These are phyloP conservation scores for Apodemia zela DNA, from an alignment of 2,888 invertebrate species.

Conservation along the genomic window DNA sequence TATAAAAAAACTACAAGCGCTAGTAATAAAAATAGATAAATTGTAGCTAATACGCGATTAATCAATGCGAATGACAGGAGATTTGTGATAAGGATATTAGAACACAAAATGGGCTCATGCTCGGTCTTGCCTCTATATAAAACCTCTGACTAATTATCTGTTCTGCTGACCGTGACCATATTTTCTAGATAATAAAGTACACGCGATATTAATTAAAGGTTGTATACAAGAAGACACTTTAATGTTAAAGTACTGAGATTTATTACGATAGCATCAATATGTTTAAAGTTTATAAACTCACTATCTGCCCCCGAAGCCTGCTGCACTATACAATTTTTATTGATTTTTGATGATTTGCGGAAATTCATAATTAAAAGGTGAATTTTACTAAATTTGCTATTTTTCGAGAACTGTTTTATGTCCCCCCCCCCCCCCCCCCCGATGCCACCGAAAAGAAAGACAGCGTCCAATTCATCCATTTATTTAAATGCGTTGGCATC, in stretches of 20 bases:
- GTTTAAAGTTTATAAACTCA: background rate
- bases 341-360: too few relatives aligned
- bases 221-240: background rate
- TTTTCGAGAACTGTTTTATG: too few relatives aligned
- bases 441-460: too few relatives aligned
- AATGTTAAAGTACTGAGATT: conserved; percentile 11
- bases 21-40: background rate
- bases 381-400: too few relatives aligned
- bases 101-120: background rate
- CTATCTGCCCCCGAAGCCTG: too few relatives aligned
- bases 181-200: conserved; percentile 10
- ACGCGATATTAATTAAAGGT: conserved; percentile 10
- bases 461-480: too few relatives aligned
- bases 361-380: too few relatives aligned
- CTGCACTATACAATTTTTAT: too few relatives aligned
- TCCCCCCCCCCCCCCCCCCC: too few relatives aligned
- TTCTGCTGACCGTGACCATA: conserved; percentile 12
- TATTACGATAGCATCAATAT: background rate
- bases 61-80: conserved; percentile 1
- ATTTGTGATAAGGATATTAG: conserved; percentile 12
- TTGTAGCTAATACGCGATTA: conserved; percentile 8
- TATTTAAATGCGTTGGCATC: too few relatives aligned
- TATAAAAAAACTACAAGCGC: background rate
- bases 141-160: conserved; percentile 11
- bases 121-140: background rate